Evolutionary conservation across 2,113 vertebrate genomes (phyloP).

Genomic region (Holacanthus passer): DNA sequence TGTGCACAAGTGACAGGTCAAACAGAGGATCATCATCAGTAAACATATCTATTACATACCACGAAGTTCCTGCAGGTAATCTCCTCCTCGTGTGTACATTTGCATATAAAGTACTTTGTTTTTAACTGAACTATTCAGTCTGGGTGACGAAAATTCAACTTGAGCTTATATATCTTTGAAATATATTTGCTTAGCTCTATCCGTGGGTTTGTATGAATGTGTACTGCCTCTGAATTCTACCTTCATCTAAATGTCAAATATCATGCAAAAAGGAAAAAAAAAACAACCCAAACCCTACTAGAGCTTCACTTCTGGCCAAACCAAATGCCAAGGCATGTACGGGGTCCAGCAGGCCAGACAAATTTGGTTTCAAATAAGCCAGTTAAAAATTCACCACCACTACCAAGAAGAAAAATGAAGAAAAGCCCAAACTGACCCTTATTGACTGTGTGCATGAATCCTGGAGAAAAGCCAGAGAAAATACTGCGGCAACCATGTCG

Average conservation of each 20-base stretch:
- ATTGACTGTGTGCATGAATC: not conserved
- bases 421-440: not conserved
- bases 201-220: not conserved
- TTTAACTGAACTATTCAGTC: not conserved
- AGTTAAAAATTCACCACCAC: not conserved
- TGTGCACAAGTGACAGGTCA: not conserved
- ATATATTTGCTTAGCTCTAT: not conserved
- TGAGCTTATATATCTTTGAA: not conserved
- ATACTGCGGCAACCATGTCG: not conserved
- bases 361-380: not conserved
- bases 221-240: not conserved
- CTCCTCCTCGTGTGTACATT: not conserved
- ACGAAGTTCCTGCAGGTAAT: not conserved
- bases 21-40: not conserved
- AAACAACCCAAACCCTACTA: not conserved
- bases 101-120: too few species aligned
- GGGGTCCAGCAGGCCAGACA: not conserved
- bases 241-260: not conserved
- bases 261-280: not conserved
- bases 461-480: slow-evolving; percentile 3
- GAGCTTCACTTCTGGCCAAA: not conserved
- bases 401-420: not conserved
- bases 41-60: not conserved
- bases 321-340: not conserved
- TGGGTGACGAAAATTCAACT: not conserved